phyloP scores from a whole-genome alignment of 2,797 vertebrate species.

The Microctenopoma lineatum region DNA sequence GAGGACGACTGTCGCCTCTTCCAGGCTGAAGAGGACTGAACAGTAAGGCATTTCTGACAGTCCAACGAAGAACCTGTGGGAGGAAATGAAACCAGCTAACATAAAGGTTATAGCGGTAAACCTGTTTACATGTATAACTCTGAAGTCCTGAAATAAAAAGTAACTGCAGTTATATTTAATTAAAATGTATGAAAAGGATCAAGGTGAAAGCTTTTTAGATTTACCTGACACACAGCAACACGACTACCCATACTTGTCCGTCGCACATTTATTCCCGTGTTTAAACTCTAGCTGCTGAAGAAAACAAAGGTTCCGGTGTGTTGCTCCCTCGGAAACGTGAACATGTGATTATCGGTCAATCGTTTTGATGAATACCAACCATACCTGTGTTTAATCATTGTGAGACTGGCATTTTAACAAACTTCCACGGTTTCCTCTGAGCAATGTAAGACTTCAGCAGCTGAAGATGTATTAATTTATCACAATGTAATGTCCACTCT shows the following conservation, averaged over 20 bases:
- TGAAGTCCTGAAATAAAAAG: too few species aligned
- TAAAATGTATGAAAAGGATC: neutral
- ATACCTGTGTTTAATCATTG: too few species aligned
- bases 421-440: too few species aligned
- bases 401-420: too few species aligned
- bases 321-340: too few species aligned
- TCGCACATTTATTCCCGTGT: constrained; percentile 44
- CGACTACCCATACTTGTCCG: constrained; percentile 70
- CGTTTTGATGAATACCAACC: too few species aligned
- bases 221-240: constrained; percentile 57
- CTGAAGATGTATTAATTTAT: too few species aligned
- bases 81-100: neutral
- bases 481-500: too few species aligned
- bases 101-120: constrained; percentile 14
- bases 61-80: constrained; percentile 69
- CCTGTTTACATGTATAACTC: too few species aligned
- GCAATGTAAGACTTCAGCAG: too few species aligned
- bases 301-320: constrained; percentile 21
- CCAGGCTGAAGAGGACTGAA: constrained; percentile 6
- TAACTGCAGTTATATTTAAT: neutral
- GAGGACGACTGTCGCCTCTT: constrained; percentile 11
- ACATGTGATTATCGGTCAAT: too few species aligned
- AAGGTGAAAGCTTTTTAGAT: neutral
- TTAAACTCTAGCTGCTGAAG: fast-evolving
- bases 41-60: constrained; percentile 39